These are phyloP conservation scores for Lordiphosa mommai DNA, from an alignment of 1,140 invertebrate genomes.

Conservation along the genomic window DNA sequence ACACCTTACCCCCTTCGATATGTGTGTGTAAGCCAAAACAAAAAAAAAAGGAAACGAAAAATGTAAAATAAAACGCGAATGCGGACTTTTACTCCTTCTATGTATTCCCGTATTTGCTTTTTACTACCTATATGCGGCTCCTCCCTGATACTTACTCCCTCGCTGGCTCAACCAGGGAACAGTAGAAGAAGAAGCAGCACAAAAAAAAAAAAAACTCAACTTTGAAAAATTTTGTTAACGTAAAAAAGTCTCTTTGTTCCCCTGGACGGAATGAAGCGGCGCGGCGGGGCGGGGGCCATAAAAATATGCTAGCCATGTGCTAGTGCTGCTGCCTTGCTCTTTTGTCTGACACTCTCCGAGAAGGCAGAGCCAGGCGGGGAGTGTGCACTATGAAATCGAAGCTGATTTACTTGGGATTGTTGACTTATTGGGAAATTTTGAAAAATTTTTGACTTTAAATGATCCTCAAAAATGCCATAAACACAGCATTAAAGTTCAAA, in stretches of 20 bases:
- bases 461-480: no score
- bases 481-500: no score
- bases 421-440: no score
- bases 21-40: conserved; percentile 1
- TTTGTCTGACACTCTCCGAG: not conserved
- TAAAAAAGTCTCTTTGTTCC: conserved; percentile 69
- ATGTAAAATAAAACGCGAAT: conserved; percentile 33
- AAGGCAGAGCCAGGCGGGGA: no score
- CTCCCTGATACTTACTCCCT: conserved; percentile 8
- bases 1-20: conserved; percentile 13
- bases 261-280: not conserved
- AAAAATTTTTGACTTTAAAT: no score
- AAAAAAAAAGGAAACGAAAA: conserved; percentile 3
- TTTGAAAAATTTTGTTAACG: conserved; percentile 62
- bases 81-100: conserved; percentile 30
- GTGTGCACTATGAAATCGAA: no score
- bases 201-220: not conserved
- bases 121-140: conserved; percentile 32
- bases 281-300: conserved; percentile 4
- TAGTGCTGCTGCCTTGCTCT: conserved; percentile 1
- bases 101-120: conserved; percentile 62
- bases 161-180: conserved; percentile 3
- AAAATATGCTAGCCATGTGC: conserved; percentile 49
- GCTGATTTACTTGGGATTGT: no score
- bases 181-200: conserved; percentile 19